phyloP scores from a whole-genome alignment of 2,888 invertebrate genomes.

The Plagodis dolabraria region DNA sequence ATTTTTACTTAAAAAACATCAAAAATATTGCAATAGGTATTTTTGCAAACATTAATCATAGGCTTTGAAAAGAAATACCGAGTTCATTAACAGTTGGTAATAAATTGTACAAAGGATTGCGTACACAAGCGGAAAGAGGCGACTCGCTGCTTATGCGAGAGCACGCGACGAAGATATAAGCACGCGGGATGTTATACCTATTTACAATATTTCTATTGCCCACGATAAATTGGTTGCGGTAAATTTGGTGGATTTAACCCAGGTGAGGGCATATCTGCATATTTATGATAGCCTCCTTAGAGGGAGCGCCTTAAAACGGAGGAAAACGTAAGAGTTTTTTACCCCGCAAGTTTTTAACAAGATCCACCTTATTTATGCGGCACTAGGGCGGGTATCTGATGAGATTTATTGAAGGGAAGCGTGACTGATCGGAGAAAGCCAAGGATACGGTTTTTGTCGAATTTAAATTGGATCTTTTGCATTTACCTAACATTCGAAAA shows the following conservation, averaged over 20 bases:
- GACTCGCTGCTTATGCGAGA: slow-evolving; percentile 71
- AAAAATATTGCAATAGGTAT: not conserved
- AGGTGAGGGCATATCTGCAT: slow-evolving; percentile 84
- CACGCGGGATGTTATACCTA: slow-evolving; percentile 67
- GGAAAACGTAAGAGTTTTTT: slow-evolving; percentile 73
- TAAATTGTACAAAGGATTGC: slow-evolving; percentile 67
- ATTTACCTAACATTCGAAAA: slow-evolving; percentile 22
- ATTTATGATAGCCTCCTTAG: slow-evolving; percentile 80
- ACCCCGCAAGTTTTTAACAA: slow-evolving; percentile 80
- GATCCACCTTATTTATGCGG: slow-evolving; percentile 81
- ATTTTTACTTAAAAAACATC: too few relatives aligned
- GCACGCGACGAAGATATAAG: slow-evolving; percentile 74
- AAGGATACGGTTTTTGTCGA: slow-evolving; percentile 33
- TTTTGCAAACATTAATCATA: slow-evolving; percentile 11
- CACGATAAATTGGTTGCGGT: slow-evolving; percentile 77
- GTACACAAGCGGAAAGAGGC: slow-evolving; percentile 63
- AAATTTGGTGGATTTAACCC: slow-evolving; percentile 78
- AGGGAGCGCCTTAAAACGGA: slow-evolving; percentile 78
- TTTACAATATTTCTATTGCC: slow-evolving; percentile 80
- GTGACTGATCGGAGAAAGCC: slow-evolving; percentile 75
- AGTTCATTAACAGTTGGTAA: slow-evolving; percentile 63
- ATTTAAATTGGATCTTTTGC: slow-evolving; percentile 30
- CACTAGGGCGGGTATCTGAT: slow-evolving; percentile 69
- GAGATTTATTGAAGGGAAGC: slow-evolving; percentile 75
- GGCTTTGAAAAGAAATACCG: slow-evolving; percentile 27